Percentiles rank a stretch among this genome's conserved stretches.
Conservation (phyloP, 2,113 vertebrate genomes). For the Caranx ignobilis region DNA sequence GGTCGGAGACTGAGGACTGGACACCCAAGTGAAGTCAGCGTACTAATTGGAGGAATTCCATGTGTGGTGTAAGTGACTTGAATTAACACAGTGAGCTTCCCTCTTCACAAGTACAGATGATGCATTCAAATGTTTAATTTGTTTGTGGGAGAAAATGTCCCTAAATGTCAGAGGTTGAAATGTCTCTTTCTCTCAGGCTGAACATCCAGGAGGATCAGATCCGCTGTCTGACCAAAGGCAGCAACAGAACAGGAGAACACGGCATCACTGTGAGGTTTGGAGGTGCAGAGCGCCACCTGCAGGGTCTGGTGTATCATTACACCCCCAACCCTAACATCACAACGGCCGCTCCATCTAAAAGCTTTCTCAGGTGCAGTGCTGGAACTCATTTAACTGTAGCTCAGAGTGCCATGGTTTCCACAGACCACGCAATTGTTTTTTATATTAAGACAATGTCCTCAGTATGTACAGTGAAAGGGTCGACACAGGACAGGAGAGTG, state of each 20-base stretch:
- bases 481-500: too few species aligned
- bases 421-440: too few species aligned
- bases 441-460: too few species aligned
- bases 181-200: constrained; percentile 72
- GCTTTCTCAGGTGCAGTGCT: constrained; percentile 89
- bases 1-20: constrained; percentile 91
- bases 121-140: background rate
- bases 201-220: constrained; percentile 86
- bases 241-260: constrained; percentile 85
- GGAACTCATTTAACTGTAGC: too few species aligned
- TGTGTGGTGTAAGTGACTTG: constrained; percentile 90
- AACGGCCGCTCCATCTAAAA: constrained; percentile 89
- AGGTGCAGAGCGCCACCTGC: constrained; percentile 85
- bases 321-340: constrained; percentile 93
- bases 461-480: too few species aligned
- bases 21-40: constrained; percentile 86
- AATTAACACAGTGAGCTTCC: background rate
- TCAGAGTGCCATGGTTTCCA: too few species aligned
- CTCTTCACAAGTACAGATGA: background rate
- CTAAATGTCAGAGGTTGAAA: background rate
- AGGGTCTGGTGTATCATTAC: constrained; percentile 87
- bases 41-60: constrained; percentile 90
- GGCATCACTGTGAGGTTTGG: constrained; percentile 88
- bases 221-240: constrained; percentile 87
- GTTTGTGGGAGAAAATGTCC: background rate